Evolutionary conservation across 2,888 invertebrate species (phyloP), one percentile per base, ranked within the genome.

Genomic region (Nemotelus pantherinus): DNA sequence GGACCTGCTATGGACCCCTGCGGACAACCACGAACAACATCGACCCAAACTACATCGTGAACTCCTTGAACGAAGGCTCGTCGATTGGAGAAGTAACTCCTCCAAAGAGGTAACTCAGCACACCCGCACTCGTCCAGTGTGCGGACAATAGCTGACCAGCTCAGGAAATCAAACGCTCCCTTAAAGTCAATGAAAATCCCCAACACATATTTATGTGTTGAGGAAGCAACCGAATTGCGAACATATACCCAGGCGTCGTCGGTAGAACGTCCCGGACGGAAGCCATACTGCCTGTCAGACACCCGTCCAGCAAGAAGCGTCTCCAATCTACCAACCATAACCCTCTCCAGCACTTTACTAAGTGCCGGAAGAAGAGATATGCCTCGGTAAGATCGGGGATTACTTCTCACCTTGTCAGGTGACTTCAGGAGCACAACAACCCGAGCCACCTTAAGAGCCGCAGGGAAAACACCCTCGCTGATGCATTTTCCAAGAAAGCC

Each of bases 1-100:
- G 60, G 60, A 58, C 60, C 60, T n/a, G 5, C 10, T 7, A 58
- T 58, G n/a, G 39, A 58, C 10, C 60, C 60, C 60, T 58, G 60
- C 39, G 60, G 60, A 58, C 60, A 58, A 6, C 60, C 60, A n/a
- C 60, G 60, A 6, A 53, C 6, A 6, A 53, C 53, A 53, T 6
- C 10, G 6, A 9, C 10, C 7, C 53, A 53, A 53, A 53, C 53
- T 9, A 6, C 10, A 6, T 53, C 53, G 7, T 1, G 1, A 9
- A 9, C 53, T 9, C 53, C 53, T 10, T 9, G 7, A 10, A 53
- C 53, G 6, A 53, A 9, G 53, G 53, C 6, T 53, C 10, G 7
- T 53, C 53, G 6, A 10, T 53, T 10, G 7, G 53, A 53, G 53
- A 53, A 53, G 10, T 53, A 53, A 10, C 53, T 53, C 53, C 53